Evolutionary conservation across 2,888 invertebrate genomes (phyloP).

Genomic region (Volucella inflata): DNA sequence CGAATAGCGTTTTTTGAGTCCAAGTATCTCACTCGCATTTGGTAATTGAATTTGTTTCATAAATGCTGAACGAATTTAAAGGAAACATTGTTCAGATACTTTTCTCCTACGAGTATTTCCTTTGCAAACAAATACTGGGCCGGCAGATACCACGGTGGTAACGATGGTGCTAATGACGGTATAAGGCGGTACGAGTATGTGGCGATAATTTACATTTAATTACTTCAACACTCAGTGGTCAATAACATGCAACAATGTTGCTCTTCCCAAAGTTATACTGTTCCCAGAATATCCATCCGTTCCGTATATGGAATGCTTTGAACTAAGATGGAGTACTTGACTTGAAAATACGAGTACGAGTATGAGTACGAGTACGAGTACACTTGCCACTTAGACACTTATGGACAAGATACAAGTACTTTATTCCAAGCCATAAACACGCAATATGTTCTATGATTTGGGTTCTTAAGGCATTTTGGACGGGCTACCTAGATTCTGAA

Average conservation of each 20-base stretch:
- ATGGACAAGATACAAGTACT: too few relatives aligned
- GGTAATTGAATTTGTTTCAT: neutral
- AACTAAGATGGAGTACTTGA: neutral
- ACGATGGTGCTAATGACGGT: neutral
- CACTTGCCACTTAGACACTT: too few relatives aligned
- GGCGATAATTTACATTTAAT: slow-evolving; percentile 37
- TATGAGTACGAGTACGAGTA: slow-evolving; percentile 10
- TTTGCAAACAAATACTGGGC: neutral
- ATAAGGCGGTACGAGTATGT: neutral
- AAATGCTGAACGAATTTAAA: neutral
- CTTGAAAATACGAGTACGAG: slow-evolving; percentile 8
- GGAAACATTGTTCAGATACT: slow-evolving; percentile 41
- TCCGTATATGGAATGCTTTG: slow-evolving; percentile 14
- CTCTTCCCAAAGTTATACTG: neutral
- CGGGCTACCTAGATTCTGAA: neutral
- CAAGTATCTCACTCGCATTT: slow-evolving; percentile 9
- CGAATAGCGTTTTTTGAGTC: neutral
- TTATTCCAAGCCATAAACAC: neutral
- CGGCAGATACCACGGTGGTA: neutral
- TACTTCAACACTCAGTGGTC: slow-evolving; percentile 28
- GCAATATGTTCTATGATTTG: neutral
- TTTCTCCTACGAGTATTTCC: neutral
- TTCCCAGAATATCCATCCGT: too few relatives aligned
- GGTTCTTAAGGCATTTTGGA: neutral
- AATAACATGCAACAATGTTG: slow-evolving; percentile 22